phyloP scores from a whole-genome alignment of 35 echinoderm and acorn worm species.

The Holothuria glaberrima region DNA sequence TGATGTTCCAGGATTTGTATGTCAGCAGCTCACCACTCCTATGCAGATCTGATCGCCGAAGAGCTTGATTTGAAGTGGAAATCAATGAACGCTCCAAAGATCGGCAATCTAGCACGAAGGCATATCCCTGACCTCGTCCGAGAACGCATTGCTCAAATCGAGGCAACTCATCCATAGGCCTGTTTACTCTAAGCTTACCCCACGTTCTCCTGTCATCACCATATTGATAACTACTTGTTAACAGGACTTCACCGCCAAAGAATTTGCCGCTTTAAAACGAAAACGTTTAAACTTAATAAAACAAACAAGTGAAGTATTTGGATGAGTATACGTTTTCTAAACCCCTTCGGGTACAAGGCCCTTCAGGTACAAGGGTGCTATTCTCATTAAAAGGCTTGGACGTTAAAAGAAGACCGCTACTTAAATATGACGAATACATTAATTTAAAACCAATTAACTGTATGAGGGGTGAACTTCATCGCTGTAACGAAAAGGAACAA shows the following conservation, averaged over 20 bases:
- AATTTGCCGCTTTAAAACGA: neutral
- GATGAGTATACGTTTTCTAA: conserved; percentile 22
- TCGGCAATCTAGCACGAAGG: neutral
- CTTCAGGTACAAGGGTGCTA: conserved; percentile 15
- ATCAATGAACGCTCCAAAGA: conserved; percentile 15
- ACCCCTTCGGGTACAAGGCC: neutral
- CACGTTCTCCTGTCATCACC: conserved; percentile 25
- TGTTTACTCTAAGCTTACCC: conserved; percentile 13
- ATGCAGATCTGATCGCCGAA: too few relatives aligned
- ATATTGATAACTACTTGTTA: conserved; percentile 50
- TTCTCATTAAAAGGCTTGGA: conserved; percentile 17
- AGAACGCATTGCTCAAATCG: neutral
- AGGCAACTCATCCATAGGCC: neutral
- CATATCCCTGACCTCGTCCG: conserved; percentile 30
- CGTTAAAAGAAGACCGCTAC: neutral
- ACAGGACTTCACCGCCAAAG: conserved; percentile 13
- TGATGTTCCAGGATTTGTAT: neutral
- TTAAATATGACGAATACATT: conserved; percentile 2
- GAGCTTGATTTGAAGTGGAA: conserved; percentile 27
- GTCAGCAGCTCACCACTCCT: neutral
- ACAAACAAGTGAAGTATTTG: conserved; percentile 29
- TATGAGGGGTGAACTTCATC: neutral
- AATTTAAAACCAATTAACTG: conserved; percentile 19
- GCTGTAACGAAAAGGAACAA: neutral
- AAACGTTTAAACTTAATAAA: conserved; percentile 43